Conservation (phyloP, 2,797 vertebrate genomes). For the Decapterus maruadsi region DNA sequence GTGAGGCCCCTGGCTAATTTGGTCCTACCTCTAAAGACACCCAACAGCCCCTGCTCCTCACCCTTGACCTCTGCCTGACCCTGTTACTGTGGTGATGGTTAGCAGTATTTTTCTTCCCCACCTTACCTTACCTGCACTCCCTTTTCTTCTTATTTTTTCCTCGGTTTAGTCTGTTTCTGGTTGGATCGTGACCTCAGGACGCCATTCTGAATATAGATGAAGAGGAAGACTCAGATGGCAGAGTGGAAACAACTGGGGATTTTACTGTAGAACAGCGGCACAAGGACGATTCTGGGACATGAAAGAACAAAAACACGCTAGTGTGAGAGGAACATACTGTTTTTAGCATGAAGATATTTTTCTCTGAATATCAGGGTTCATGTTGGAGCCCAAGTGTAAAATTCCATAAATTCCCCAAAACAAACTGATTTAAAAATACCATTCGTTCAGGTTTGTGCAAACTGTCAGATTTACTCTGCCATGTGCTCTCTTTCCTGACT, state of each 20-base stretch:
- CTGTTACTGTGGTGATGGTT: conserved; percentile 60
- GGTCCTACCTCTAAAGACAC: conserved; percentile 49
- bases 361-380: neutral
- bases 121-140: conserved; percentile 25
- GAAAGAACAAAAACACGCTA: neutral
- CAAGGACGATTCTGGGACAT: conserved; percentile 2
- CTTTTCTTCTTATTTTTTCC: conserved; percentile 26
- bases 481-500: too few relatives aligned
- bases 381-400: too few relatives aligned
- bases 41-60: conserved; percentile 39
- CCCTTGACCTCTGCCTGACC: conserved; percentile 58
- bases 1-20: conserved; percentile 54
- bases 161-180: neutral
- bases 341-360: neutral
- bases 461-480: too few relatives aligned
- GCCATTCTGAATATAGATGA: conserved; percentile 32
- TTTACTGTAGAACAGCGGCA: neutral
- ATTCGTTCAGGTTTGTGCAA: too few relatives aligned
- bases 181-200: conserved; percentile 35
- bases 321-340: neutral
- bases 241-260: neutral
- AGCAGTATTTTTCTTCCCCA: conserved; percentile 43
- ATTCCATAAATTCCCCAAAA: too few relatives aligned
- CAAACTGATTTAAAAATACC: too few relatives aligned
- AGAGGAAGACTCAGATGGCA: conserved; percentile 8